A percentile compares a stretch with the other conserved stretches of the same genome.
Evolutionary conservation across 2,113 vertebrate genomes (phyloP).

Genomic region (Scolopax mira): DNA sequence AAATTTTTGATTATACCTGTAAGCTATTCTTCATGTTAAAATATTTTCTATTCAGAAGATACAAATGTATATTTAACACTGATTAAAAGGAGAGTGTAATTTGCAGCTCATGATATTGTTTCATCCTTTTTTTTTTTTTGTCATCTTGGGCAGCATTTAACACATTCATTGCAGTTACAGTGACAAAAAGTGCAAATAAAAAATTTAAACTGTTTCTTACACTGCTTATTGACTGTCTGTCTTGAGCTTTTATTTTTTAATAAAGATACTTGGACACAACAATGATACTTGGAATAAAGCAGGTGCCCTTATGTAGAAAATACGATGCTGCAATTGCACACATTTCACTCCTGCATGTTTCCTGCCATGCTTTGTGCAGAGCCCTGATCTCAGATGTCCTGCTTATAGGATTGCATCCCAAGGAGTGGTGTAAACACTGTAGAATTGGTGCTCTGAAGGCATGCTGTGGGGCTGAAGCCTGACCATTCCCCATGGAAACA

Average conservation of each 20-base stretch:
- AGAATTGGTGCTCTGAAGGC: background rate
- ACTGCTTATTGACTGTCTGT: background rate
- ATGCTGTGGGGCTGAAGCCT: background rate
- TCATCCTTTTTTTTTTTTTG: conserved; percentile 2
- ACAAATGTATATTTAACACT: background rate
- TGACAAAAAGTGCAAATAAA: background rate
- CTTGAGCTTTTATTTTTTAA: background rate
- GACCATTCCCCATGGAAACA: background rate
- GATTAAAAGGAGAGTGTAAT: background rate
- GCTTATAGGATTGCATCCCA: background rate
- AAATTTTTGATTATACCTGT: background rate
- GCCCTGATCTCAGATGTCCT: background rate
- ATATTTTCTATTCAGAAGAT: background rate
- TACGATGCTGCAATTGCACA: background rate
- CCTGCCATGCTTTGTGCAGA: background rate
- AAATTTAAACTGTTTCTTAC: background rate
- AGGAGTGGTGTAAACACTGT: rapidly evolving
- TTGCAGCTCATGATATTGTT: background rate
- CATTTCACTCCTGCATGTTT: background rate
- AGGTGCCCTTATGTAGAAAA: background rate
- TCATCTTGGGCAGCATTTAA: background rate
- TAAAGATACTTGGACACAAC: background rate
- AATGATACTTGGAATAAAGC: background rate
- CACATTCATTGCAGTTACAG: background rate
- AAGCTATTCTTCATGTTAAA: conserved; percentile 16